Evolutionary conservation across 1,140 invertebrate genomes (phyloP), one percentile per base, ranked within the genome.

Genomic region (Megalonaias nervosa): DNA sequence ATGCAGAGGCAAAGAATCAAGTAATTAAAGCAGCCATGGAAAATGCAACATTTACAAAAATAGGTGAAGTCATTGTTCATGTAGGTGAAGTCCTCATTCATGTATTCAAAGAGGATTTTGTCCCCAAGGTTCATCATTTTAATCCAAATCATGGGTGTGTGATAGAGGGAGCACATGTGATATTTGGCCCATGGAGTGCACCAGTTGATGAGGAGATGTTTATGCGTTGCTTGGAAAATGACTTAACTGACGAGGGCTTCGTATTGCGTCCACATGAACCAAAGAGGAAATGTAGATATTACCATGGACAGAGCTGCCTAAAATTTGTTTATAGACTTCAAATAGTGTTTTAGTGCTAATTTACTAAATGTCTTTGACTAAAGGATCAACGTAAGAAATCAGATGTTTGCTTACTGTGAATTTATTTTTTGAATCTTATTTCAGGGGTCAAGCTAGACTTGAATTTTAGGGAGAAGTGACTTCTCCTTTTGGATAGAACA

Each of bases 221-320:
- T 73, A 85, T 89, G 13, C 76, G 81, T 48, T 88, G 87, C 72
- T 66, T 89, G 26, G 85, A 87, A 72, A 84, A 73, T 71, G 88
- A 89, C 73, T 73, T 88, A 26, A 74, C 82, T 59, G 88, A 89
- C 55, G 87, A 88, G 60, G 87, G 87, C 0, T 89, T 86, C 71
- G 85, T 80, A 55, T 70, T 89, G 12, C 84, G 81, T 74, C 83
- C 85, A 19, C 86, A 86, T 81, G 88, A 89, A 58, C 61, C 79
- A 13, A 87, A 87, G 74, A 79, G 80, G 58, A 87, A 86, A 76
- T 89, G 88, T 74, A 81, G 84, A 75, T 89, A 89, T 69, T 89
- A 86, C 77, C 86, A 87, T 79, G 87, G 87, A 60, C 87, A 89
- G 73, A 88, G 81, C 38, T 89, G 88, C 80, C 87, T 86, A 38